phyloP scores from a whole-genome alignment of 2,888 invertebrate species.

The Heteropelma amictum region DNA sequence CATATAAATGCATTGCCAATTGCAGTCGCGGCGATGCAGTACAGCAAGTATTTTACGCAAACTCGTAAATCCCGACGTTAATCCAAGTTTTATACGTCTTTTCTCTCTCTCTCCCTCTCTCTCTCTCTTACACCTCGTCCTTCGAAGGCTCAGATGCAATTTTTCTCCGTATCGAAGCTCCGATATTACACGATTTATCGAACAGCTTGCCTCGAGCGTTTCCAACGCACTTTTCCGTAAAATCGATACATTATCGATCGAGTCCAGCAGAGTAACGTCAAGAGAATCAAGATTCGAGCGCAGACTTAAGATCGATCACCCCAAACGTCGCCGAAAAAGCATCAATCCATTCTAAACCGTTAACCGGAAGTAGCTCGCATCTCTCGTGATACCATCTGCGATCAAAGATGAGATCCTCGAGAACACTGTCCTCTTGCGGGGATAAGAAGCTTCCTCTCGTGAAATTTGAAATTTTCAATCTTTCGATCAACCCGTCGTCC shows the following conservation, averaged over 20 bases:
- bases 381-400: no score
- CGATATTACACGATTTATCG: conserved; percentile 2
- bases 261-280: conserved; percentile 7
- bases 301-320: conserved; percentile 25
- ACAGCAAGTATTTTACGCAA: not conserved
- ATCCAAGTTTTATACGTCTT: not conserved
- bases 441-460: no score
- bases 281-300: conserved; percentile 20
- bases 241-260: conserved; percentile 7
- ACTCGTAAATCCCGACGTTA: conserved; percentile 3
- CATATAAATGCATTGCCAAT: conserved; percentile 1
- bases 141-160: not conserved
- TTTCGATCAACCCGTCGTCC: no score
- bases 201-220: not conserved
- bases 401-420: no score
- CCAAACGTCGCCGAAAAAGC: not conserved
- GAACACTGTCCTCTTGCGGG: no score
- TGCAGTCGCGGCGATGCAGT: not conserved
- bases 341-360: not conserved
- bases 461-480: no score
- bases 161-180: not conserved
- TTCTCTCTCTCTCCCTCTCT: not conserved
- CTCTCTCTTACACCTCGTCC: not conserved
- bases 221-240: not conserved
- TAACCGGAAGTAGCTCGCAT: no score